Base-by-base conservation (phyloP, 2,888 invertebrate genomes). In the Cataglyphis livida region DNA sequence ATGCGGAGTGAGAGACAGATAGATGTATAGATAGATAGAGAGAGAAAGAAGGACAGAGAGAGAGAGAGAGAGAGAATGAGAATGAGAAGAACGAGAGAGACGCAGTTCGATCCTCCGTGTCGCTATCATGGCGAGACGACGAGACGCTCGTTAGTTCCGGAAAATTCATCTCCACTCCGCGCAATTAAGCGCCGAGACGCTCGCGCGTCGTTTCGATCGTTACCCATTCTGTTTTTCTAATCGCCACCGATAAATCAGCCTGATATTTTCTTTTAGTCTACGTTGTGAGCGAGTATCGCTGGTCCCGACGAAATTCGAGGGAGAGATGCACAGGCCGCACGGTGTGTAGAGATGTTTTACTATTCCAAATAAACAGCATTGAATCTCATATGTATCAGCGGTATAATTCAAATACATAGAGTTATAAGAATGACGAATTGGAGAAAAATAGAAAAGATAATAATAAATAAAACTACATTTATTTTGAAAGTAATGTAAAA, bases 121-220 rank as follows among this genome's bases (percentile, higher is more conserved):
- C 51, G 62, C 76, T 82, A 64, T 81, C 68, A 70, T 70, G 83
- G 68, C 68, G 85, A 84, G 84, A 83, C 85, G 85, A 73, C 84
- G 74, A 62, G 82, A 65, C 84, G 87, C 91, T 92, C 92, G 92
- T 92, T 92, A 92, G 92, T 92, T 92, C 91, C 92, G 90, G 87
- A 90, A 89, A 91, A 92, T 91, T 89, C 88, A 87, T 87, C 91
- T 90, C 82, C 84, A 87, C 86, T 86, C 85, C 86, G 79, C 70
- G 87, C 87, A 85, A 87, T 90, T 89, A 90, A 85, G 74, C 62
- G 64, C 70, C 44, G 85, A 81, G 61, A 84, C 82, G 83, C 84
- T 78, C 75, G 38, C 48, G 75, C 51, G 21, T 64, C 85, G 78
- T 79, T 85, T 90, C 84, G 87, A 87, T 90, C 85, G 85, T 87